Base-by-base conservation (phyloP, 2,113 vertebrate species). In the Oryzias melastigma region DNA sequence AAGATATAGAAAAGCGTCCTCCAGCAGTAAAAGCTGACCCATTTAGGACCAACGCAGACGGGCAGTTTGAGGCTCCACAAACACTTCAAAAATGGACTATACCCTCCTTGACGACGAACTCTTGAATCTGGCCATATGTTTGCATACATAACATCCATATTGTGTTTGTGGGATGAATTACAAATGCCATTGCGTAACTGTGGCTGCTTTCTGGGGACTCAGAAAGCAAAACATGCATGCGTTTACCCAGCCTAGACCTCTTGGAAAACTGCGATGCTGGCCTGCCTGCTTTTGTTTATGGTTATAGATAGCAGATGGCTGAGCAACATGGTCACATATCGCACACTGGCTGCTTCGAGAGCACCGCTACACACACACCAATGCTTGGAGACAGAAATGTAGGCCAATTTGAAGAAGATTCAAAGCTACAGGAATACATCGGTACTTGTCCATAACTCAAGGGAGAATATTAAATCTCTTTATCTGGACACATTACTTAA, bases 261-360 rank as follows among this genome's bases (percentile, higher is more conserved):
- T 79, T 87, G 85, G 78, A 88, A 78, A 52, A 81, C 71, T 51
- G 73, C 55, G 65, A 71, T 44, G 66, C 79, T 76, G 75, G 75
- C 78, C 63, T 57, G 81, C 71, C 85, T 78, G 77, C 62, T 41
- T 87, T 87, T 91, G 86, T 82, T 85, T 87, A 85, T 78, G 79
- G 74, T 85, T 89, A 82, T 84, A 80, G 68, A 79, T 77, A 91
- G 87, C 90, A 92, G 90, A 91, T 91, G 90, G 88, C 69, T 68
- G 20, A 77, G 69, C 86, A 84, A 82, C 80, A 84, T 83, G 87
- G 82, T 86, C 87, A 52, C 77, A 83, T 87, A 83, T 88, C 83
- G 69, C 77, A 72, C 77, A 68, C 75, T 58, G 68, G 53, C 68
- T 66, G 77, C 65, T 61, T 58, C 15, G 20, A 71, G 73, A 75